Evolutionary conservation across 2,888 invertebrate genomes (phyloP), one percentile per base, ranked within the genome.

Genomic region (Pediacus dermestoides): DNA sequence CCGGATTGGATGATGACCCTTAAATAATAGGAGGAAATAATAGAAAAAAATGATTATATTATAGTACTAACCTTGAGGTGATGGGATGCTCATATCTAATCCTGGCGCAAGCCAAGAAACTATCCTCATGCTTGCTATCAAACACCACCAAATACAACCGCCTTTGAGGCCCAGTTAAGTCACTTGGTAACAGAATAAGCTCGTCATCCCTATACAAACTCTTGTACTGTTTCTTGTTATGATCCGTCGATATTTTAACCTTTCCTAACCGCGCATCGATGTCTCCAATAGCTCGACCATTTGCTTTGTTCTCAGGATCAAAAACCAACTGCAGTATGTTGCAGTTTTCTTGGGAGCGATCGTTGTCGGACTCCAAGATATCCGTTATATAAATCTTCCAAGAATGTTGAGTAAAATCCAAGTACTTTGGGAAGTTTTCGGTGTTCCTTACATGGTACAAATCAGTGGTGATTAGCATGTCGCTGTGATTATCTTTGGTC

Each of bases 311-410:
- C 45, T 85, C 80, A 0, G 91, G 91, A 71, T 92, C 88, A 57
- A 89, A 91, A 0, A 92, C 80, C 16, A 85, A 70, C 63, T 91
- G 89, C 3, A 93, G 71, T 42, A 87, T 84, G 64, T 92, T 85
- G 64, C 93, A 93, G 57, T 87, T 84, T 33, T 82, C 80, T 50
- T 84, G 82, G 8, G 79, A 75, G 44, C 80, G 76, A 32, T 82
- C 82, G 53, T 77, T 76, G 50, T 78, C 83, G 0, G 81, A 75
- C 57, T 90, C 88, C 27, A 91, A 81, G 46, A 91, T 86, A 60
- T 93, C 93, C 0, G 92, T 92, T 11, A 88, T 88, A 60, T 83
- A 89, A 35, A 93, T 79, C 61, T 90, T 88, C 93, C 93, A 93
- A 37, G 78, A 78, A 62, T 93, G 91, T 59, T 84, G 77, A 0